phyloP scores from a whole-genome alignment of 2,888 invertebrate genomes.

The Euproctis similis region DNA sequence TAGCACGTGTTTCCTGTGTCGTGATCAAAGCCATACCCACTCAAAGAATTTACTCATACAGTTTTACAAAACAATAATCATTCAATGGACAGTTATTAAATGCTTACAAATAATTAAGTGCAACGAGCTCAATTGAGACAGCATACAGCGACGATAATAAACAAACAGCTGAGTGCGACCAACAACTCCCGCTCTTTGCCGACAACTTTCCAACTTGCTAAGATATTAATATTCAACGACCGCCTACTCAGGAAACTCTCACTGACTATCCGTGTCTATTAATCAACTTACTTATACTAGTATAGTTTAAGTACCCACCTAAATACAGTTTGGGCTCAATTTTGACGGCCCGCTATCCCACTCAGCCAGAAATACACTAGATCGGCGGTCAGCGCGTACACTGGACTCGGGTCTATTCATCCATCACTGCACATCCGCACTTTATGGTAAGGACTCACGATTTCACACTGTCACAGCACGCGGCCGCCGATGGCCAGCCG shows the following conservation, averaged over 20 bases:
- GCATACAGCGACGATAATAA: slow-evolving; percentile 39
- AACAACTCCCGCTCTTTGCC: slow-evolving; percentile 18
- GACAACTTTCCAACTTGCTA: slow-evolving; percentile 59
- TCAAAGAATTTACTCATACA: slow-evolving; percentile 15
- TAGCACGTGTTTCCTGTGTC: slow-evolving; percentile 32
- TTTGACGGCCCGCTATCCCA: slow-evolving; percentile 65
- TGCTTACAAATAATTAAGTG: slow-evolving; percentile 33
- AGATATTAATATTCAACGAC: slow-evolving; percentile 64
- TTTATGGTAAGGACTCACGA: slow-evolving; percentile 60
- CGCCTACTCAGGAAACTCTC: slow-evolving; percentile 43
- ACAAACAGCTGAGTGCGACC: slow-evolving; percentile 50
- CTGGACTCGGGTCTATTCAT: slow-evolving; percentile 63
- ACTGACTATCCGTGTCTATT: slow-evolving; percentile 22
- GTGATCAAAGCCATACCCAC: slow-evolving; percentile 9
- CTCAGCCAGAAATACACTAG: slow-evolving; percentile 53
- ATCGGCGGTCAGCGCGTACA: slow-evolving; percentile 45
- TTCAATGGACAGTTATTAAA: slow-evolving; percentile 27
- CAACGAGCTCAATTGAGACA: slow-evolving; percentile 32
- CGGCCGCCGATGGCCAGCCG: slow-evolving; percentile 53
- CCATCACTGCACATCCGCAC: slow-evolving; percentile 77
- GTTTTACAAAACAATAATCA: slow-evolving; percentile 13
- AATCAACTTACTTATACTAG: no score
- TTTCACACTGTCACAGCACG: slow-evolving; percentile 74
- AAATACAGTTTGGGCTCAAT: slow-evolving; percentile 75
- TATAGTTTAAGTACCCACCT: slow-evolving; percentile 55